Evolutionary conservation across 2,113 vertebrate species (phyloP).

Genomic region (Conger conger): DNA sequence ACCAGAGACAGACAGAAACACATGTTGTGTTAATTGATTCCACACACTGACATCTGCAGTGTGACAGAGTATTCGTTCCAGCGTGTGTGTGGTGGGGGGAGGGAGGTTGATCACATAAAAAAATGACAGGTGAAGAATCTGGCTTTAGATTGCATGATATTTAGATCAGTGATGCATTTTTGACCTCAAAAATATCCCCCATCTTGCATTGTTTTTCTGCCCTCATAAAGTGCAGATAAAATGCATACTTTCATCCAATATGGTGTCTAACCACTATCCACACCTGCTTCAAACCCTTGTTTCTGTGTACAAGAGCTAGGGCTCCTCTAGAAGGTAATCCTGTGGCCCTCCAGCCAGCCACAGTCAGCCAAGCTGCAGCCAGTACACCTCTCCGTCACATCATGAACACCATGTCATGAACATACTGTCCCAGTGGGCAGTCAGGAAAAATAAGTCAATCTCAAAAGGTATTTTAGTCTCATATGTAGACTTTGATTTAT

Average conservation of each 20-base stretch:
- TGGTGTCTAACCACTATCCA: background rate
- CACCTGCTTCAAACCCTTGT: background rate
- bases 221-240: background rate
- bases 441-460: background rate
- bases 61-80: conserved; percentile 1
- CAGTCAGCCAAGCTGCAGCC: background rate
- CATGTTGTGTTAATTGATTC: conserved; percentile 20
- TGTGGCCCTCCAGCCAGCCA: no score
- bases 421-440: background rate
- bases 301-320: no score
- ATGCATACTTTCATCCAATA: background rate
- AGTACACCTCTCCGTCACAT: background rate
- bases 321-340: no score
- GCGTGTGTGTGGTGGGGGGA: background rate
- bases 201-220: background rate
- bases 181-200: background rate
- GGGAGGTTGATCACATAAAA: background rate
- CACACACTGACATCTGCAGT: conserved; percentile 2
- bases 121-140: background rate
- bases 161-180: background rate
- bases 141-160: background rate
- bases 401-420: background rate
- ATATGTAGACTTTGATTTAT: no score
- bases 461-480: no score
- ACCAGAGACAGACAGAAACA: conserved; percentile 15